Conservation (phyloP, 2,888 invertebrate genomes). For the Tetanocera ferruginea region DNA sequence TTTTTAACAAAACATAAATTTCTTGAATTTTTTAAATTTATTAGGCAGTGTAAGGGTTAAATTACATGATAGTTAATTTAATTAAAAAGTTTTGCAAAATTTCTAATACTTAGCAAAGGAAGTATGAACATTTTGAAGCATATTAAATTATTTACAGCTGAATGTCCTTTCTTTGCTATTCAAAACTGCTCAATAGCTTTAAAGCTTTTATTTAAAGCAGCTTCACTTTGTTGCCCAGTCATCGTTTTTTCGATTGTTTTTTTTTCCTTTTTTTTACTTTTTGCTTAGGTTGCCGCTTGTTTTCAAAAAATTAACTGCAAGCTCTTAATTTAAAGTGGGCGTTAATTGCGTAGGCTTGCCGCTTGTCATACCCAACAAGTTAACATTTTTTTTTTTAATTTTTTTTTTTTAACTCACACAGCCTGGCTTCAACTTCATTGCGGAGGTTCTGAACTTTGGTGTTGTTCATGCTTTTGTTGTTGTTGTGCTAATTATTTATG, state of each 20-base stretch:
- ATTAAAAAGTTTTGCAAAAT: too few species aligned
- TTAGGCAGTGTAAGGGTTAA: too few species aligned
- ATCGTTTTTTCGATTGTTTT: neutral
- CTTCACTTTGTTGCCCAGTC: neutral
- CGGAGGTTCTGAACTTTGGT: neutral
- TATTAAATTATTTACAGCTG: too few species aligned
- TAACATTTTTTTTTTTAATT: neutral
- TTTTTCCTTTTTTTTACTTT: too few species aligned
- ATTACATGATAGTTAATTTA: too few species aligned
- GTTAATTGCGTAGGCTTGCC: slow-evolving; percentile 4
- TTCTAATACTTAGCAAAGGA: too few species aligned
- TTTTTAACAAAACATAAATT: too few species aligned
- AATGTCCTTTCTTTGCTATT: too few species aligned
- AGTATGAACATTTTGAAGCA: too few species aligned
- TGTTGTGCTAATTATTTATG: neutral
- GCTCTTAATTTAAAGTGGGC: neutral
- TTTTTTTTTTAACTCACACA: neutral
- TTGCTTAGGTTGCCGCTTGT: neutral
- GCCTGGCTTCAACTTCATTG: neutral
- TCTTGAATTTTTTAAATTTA: too few species aligned
- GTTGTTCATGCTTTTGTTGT: neutral
- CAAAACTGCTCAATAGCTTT: too few species aligned
- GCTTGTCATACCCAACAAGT: neutral
- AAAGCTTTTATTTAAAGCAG: too few species aligned
- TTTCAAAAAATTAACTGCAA: neutral